Evolutionary conservation across 1,140 invertebrate species (phyloP), one percentile per base, ranked within the genome.

Genomic region (Plodia interpunctella): DNA sequence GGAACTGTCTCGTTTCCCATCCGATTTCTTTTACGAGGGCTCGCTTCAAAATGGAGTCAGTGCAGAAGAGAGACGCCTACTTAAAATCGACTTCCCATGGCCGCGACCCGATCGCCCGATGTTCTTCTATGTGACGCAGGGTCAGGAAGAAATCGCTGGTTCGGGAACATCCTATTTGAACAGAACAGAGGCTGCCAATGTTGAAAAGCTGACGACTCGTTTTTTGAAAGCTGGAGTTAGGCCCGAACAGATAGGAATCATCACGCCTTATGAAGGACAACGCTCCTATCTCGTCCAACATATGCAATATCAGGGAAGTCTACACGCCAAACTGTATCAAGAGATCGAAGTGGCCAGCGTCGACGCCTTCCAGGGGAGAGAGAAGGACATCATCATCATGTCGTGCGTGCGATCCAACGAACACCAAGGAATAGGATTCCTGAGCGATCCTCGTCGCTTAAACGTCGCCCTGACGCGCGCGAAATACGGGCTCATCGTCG

Each of bases 291-390:
- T 99, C 52, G 98, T 97, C 0, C 98, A 99, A 76, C 98, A 99
- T 74, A 99, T 99, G 98, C 98, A 99, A 80, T 98, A 99, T 77
- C 98, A 99, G 87, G 99, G 98, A 5, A 96, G 97, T 2, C 90
- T 99, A 8, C 98, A 99, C 78, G 95, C 97, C 5, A 99, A 99
- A 83, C 88, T 99, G 0, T 99, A 99, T 87, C 97, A 99, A 86
- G 98, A 99, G 83, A 99, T 99, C 52, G 99, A 99, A 90, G 98
- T 99, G 0, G 98, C 98, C 0, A 99, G 98, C 90, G 99, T 99
- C 9, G 99, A 99, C 88, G 98, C 99, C 2, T 99, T 99, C 82
- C 96, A 97, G 81, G 96, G 99, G 0, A 91, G 99, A 55, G 99
- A 99, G 78, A 99, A 99, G 80, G 99, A 99, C 78, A 97, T 99